phyloP scores from a whole-genome alignment of 30 jellyfish, hydroid and myxozoan genomes.

The Haliclystus octoradiatus region DNA sequence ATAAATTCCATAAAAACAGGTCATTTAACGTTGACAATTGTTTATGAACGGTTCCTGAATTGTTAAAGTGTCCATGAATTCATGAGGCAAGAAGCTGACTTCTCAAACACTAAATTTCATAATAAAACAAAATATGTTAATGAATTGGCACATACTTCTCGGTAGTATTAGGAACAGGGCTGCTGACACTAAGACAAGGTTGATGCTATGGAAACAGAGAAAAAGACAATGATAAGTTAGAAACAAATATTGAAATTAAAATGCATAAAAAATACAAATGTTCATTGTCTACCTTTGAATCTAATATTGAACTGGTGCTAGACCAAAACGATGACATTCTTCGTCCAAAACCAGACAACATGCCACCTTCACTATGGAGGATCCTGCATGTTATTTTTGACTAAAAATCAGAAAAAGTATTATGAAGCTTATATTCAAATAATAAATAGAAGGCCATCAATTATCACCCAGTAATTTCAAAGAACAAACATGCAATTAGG shows the following conservation, averaged over 20 bases:
- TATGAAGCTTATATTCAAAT: no score
- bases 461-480: no score
- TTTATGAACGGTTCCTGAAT: no score
- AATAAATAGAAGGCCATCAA: no score
- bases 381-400: slow-evolving; percentile 31
- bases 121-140: no score
- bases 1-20: no score
- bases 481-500: no score
- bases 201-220: slow-evolving; percentile 19
- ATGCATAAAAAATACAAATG: no score
- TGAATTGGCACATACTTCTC: slow-evolving; percentile 66
- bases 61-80: no score
- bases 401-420: slow-evolving; percentile 7
- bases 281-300: not conserved
- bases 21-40: no score
- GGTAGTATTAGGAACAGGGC: slow-evolving; percentile 17
- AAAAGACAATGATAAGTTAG: not conserved
- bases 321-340: slow-evolving; percentile 53
- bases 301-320: slow-evolving; percentile 16
- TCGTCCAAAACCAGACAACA: slow-evolving; percentile 69
- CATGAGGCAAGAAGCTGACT: no score
- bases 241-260: not conserved
- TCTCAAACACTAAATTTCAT: no score
- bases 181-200: slow-evolving; percentile 55
- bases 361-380: slow-evolving; percentile 44